Conservation (phyloP, 2,888 invertebrate species). For the Phyto melanocephala region DNA sequence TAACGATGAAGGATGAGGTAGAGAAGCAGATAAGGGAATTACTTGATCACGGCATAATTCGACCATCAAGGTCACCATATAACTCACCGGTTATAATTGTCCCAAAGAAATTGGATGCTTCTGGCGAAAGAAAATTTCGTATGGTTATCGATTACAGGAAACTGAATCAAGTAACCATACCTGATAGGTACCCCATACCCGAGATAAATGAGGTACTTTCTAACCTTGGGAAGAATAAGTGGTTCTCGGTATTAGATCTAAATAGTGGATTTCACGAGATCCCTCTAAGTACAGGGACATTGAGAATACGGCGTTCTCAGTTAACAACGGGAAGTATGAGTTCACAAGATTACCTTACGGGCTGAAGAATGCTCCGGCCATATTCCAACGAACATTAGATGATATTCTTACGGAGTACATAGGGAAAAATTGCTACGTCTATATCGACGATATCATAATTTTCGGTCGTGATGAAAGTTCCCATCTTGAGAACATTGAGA, state of each 20-base stretch:
- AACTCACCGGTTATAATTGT: neutral
- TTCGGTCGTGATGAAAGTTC: neutral
- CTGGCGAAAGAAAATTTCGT: neutral
- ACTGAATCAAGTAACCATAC: neutral
- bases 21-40: neutral
- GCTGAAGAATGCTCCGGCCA: neutral
- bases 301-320: neutral
- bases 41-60: neutral
- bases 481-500: neutral
- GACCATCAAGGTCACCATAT: neutral
- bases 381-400: neutral
- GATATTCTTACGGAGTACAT: neutral
- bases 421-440: neutral
- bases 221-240: neutral
- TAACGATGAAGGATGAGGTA: neutral
- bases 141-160: neutral
- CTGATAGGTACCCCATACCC: neutral
- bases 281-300: neutral
- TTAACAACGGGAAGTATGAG: neutral
- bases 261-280: neutral
- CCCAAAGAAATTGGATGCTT: neutral
- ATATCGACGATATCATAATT: neutral
- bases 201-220: neutral
- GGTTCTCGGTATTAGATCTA: neutral
- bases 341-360: neutral